Percentiles rank a stretch among this genome's conserved stretches.
These are phyloP conservation scores for Serrognathus titanus DNA, from an alignment of 2,888 invertebrate species.

Conservation along the genomic window DNA sequence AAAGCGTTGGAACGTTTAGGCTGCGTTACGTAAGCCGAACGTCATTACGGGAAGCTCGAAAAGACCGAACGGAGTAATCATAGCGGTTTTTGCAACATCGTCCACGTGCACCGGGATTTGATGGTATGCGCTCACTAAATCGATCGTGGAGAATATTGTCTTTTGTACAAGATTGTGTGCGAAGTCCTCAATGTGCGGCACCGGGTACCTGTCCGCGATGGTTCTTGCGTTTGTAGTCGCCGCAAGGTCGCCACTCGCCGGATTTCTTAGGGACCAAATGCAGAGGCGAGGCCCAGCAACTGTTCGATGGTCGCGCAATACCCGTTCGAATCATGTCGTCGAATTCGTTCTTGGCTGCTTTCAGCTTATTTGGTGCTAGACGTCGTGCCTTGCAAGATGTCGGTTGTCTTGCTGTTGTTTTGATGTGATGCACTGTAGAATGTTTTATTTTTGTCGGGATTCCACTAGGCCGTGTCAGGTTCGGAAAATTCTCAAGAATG, in stretches of 20 bases:
- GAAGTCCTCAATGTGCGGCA: constrained; percentile 27
- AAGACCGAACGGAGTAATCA: constrained; percentile 29
- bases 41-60: constrained; percentile 36
- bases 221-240: constrained; percentile 29
- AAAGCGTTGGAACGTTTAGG: constrained; percentile 43
- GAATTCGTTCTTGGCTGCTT: constrained; percentile 30
- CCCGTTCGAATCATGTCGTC: constrained; percentile 28
- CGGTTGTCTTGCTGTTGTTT: too few relatives aligned
- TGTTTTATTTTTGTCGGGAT: too few relatives aligned
- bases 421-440: too few relatives aligned
- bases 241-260: constrained; percentile 22
- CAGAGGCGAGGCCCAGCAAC: constrained; percentile 31
- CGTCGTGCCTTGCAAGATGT: constrained; percentile 28
- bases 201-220: constrained; percentile 23
- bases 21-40: constrained; percentile 44
- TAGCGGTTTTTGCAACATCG: constrained; percentile 36
- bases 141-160: constrained; percentile 27
- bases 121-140: constrained; percentile 40
- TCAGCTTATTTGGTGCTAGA: constrained; percentile 29
- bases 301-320: constrained; percentile 28
- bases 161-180: constrained; percentile 17
- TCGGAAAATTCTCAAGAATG: too few relatives aligned
- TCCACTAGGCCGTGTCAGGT: too few relatives aligned
- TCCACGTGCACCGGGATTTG: constrained; percentile 38
- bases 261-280: constrained; percentile 32